Conservation (phyloP, 2,888 invertebrate species). For the Conomelus anceps region DNA sequence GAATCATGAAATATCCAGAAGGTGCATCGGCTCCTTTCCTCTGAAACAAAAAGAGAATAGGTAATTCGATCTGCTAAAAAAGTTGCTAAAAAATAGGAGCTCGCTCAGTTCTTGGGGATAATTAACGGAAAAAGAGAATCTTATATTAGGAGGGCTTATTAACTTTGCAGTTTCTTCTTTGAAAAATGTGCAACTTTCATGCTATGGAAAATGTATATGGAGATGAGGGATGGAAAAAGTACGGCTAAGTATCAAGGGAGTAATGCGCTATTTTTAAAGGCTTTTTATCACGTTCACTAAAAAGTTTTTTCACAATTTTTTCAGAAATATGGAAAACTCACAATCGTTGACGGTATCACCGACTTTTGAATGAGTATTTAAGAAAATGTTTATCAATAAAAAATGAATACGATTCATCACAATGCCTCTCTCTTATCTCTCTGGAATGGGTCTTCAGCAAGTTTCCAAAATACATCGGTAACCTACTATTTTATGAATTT, state of each 20-base stretch:
- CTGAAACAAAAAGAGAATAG: background rate
- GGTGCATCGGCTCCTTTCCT: background rate
- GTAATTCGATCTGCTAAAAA: background rate
- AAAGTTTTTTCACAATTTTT: no score
- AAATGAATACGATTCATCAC: no score
- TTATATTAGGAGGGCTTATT: background rate
- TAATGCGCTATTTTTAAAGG: background rate
- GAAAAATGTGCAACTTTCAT: background rate
- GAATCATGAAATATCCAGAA: background rate
- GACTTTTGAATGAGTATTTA: no score
- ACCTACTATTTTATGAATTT: no score
- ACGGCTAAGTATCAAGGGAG: background rate
- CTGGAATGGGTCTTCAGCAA: no score
- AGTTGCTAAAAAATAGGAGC: background rate
- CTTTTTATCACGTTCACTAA: background rate
- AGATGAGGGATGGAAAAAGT: background rate
- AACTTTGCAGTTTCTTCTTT: background rate
- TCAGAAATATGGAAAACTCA: no score
- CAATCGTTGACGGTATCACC: no score
- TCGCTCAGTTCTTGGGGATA: background rate
- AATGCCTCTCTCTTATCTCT: no score
- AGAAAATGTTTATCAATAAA: no score
- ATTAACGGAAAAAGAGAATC: background rate
- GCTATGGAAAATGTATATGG: background rate
- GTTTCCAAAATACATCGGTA: no score